Percentiles rank a stretch among this genome's conserved stretches.
phyloP scores from a whole-genome alignment of 2,888 invertebrate genomes.

The Phalangium opilio region DNA sequence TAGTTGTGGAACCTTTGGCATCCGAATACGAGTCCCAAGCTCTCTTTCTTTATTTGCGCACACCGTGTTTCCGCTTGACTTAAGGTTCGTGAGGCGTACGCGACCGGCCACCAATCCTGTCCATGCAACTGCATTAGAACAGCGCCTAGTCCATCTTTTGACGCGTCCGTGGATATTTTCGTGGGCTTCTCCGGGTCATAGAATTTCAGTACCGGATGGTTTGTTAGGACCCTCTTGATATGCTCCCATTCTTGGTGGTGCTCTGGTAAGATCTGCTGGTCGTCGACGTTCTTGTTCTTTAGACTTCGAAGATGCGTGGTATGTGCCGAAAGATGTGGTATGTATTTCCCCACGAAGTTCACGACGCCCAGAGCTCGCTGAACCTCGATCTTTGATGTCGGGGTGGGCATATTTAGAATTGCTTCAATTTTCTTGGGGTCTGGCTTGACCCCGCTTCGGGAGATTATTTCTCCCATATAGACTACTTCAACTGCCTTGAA shows the following conservation, averaged over 20 bases:
- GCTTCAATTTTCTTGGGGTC: conserved; percentile 5
- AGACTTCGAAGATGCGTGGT: conserved; percentile 6
- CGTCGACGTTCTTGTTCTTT: conserved; percentile 6
- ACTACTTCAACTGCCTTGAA: conserved; percentile 12
- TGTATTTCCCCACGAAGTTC: conserved; percentile 5
- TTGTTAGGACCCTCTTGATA: conserved; percentile 7
- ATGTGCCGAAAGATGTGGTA: conserved; percentile 5
- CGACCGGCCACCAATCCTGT: conserved; percentile 16
- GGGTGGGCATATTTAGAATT: conserved; percentile 7
- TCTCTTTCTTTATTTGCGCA: conserved; percentile 32
- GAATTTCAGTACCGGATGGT: conserved; percentile 18
- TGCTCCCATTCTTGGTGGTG: conserved; percentile 4
- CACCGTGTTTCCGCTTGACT: conserved; percentile 23
- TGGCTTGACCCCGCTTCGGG: conserved; percentile 2
- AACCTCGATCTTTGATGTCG: conserved; percentile 4
- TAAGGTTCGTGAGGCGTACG: conserved; percentile 17
- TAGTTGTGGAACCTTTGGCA: conserved; percentile 31
- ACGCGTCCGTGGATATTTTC: conserved; percentile 22
- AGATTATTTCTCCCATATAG: conserved; percentile 11
- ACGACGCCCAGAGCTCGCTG: not conserved
- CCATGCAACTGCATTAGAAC: conserved; percentile 20
- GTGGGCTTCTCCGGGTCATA: conserved; percentile 15
- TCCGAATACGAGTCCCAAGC: conserved; percentile 27
- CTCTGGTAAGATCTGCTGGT: no score
- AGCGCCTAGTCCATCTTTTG: conserved; percentile 20